phyloP scores from a whole-genome alignment of 2,113 vertebrate species.

The Numida meleagris region DNA sequence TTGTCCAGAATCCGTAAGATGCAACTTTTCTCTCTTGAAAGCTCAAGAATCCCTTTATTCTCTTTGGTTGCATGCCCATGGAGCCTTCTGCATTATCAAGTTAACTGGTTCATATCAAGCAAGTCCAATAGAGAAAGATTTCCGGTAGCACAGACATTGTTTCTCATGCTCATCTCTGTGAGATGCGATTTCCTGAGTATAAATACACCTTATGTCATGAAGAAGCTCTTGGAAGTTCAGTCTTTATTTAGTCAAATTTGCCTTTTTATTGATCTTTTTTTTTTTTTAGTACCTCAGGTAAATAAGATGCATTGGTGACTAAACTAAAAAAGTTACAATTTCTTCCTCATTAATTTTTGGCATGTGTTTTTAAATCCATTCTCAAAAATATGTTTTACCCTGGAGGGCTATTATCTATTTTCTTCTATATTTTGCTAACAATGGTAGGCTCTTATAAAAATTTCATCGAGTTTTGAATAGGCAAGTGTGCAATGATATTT shows the following conservation, averaged over 20 bases:
- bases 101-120: neutral
- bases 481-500: neutral
- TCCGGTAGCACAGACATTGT: neutral
- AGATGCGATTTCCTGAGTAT: neutral
- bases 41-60: neutral
- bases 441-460: neutral
- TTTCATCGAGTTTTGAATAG: neutral
- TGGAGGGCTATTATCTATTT: neutral
- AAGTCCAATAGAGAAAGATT: neutral
- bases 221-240: neutral
- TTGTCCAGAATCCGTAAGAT: neutral
- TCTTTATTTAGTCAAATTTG: neutral
- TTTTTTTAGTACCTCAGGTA: neutral
- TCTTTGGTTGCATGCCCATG: neutral
- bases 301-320: neutral
- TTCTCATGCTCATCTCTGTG: neutral
- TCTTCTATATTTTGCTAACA: neutral
- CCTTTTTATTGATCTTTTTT: neutral
- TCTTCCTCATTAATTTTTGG: constrained; percentile 25
- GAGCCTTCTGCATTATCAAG: neutral
- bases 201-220: neutral
- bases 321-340: neutral
- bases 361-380: constrained; percentile 10
- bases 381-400: neutral
- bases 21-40: neutral